phyloP scores from a whole-genome alignment of 2,888 invertebrate species.

The Macrosoma leucophasiata region DNA sequence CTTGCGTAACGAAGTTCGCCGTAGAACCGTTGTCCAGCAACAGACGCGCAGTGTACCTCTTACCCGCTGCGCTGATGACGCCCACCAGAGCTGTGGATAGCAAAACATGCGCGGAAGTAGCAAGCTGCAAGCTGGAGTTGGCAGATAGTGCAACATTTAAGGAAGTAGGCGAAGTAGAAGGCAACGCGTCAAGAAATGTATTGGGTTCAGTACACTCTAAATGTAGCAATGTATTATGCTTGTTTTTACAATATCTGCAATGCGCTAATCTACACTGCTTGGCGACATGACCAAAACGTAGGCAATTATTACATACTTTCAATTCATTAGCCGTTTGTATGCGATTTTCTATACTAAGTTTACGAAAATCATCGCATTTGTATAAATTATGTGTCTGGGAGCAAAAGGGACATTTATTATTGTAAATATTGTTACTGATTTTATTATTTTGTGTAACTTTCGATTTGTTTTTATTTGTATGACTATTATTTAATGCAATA shows the following conservation, averaged over 20 bases:
- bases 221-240: constrained; percentile 13
- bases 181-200: neutral
- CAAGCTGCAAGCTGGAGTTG: too few relatives aligned
- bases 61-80: constrained; percentile 3
- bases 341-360: constrained; percentile 4
- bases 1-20: constrained; percentile 17
- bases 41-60: neutral
- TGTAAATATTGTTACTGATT: too few relatives aligned
- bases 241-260: constrained; percentile 11
- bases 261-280: constrained; percentile 2
- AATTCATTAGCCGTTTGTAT: constrained; percentile 6
- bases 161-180: too few relatives aligned
- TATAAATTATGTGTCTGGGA: constrained; percentile 8
- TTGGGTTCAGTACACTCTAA: constrained; percentile 1
- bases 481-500: neutral
- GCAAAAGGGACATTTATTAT: constrained; percentile 8
- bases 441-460: too few relatives aligned
- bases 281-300: constrained; percentile 9
- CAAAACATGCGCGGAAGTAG: constrained; percentile 8
- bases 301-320: constrained; percentile 13
- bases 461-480: neutral
- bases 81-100: constrained; percentile 27
- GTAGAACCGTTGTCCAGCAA: constrained; percentile 17
- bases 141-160: neutral
- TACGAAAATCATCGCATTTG: constrained; percentile 7